Percentiles rank a stretch among this genome's conserved stretches.
These are phyloP conservation scores for Candidula unifasciata DNA, from an alignment of 2,888 invertebrate species.

Conservation along the genomic window DNA sequence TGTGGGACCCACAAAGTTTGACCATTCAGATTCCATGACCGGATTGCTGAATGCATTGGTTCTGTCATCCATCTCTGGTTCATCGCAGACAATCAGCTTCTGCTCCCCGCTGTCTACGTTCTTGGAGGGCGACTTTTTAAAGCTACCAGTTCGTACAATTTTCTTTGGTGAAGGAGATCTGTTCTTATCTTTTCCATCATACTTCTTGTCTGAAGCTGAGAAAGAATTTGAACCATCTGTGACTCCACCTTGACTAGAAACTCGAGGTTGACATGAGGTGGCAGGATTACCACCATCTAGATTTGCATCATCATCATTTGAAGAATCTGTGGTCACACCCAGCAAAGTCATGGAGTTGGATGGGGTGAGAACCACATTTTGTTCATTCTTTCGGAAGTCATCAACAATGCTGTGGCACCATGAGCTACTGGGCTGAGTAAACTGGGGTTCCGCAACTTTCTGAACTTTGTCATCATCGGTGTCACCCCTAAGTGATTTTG, in stretches of 20 bases:
- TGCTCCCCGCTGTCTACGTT: constrained; percentile 34
- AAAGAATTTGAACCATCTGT: neutral
- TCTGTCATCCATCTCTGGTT: constrained; percentile 46
- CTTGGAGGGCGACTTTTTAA: constrained; percentile 44
- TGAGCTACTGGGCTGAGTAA: constrained; percentile 34
- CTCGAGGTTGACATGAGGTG: neutral
- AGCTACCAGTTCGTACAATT: constrained; percentile 39
- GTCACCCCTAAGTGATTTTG: constrained; percentile 51
- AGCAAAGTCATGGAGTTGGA: neutral
- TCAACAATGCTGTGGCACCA: constrained; percentile 42
- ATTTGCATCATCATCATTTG: constrained; percentile 51
- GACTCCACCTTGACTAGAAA: neutral
- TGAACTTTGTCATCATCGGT: constrained; percentile 38
- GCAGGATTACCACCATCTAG: neutral
- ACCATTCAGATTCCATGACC: constrained; percentile 61
- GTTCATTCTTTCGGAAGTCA: constrained; percentile 36
- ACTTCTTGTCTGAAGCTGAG: constrained; percentile 11
- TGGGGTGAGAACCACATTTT: constrained; percentile 33
- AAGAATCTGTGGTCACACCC: neutral
- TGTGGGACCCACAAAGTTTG: constrained; percentile 61
- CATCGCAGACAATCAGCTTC: constrained; percentile 36
- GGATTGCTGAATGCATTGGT: constrained; percentile 67
- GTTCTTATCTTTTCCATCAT: constrained; percentile 16
- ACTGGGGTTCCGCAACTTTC: constrained; percentile 43
- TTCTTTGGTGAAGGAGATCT: constrained; percentile 53